Conservation (phyloP, 2,888 invertebrate species). For the Herminia tarsipennalis region DNA sequence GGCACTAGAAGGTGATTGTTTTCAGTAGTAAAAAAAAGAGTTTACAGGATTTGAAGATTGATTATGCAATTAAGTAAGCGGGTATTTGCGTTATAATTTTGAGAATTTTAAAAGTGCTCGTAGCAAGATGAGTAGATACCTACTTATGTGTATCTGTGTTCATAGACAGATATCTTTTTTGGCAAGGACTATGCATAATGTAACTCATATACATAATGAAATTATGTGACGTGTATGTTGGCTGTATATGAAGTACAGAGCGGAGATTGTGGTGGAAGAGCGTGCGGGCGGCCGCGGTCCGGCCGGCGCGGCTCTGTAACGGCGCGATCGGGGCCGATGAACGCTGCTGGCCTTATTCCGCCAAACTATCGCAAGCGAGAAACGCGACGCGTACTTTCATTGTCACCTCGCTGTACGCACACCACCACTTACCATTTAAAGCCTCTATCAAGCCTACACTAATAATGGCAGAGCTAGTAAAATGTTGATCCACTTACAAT, state of each 20-base stretch:
- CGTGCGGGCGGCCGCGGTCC: slow-evolving; percentile 16
- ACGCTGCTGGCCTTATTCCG: slow-evolving; percentile 82
- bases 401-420: slow-evolving; percentile 71
- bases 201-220: not conserved
- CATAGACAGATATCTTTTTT: too few species aligned
- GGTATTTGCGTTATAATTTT: too few species aligned
- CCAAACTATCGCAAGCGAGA: slow-evolving; percentile 80
- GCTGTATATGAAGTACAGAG: slow-evolving; percentile 23
- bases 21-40: too few species aligned
- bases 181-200: not conserved
- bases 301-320: slow-evolving; percentile 62
- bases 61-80: too few species aligned
- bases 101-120: too few species aligned
- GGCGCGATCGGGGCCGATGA: slow-evolving; percentile 81
- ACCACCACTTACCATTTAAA: slow-evolving; percentile 37
- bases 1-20: too few species aligned
- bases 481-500: not conserved
- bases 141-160: too few species aligned
- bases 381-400: slow-evolving; percentile 81
- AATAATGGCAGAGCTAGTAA: slow-evolving; percentile 6
- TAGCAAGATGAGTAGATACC: too few species aligned
- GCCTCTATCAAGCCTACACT: slow-evolving; percentile 31
- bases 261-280: slow-evolving; percentile 34
- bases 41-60: too few species aligned
- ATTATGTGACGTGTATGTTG: slow-evolving; percentile 11